Percentiles rank a stretch among this genome's conserved stretches.
phyloP scores from a whole-genome alignment of 2,797 vertebrate species.

The Brachyalestes nurse region DNA sequence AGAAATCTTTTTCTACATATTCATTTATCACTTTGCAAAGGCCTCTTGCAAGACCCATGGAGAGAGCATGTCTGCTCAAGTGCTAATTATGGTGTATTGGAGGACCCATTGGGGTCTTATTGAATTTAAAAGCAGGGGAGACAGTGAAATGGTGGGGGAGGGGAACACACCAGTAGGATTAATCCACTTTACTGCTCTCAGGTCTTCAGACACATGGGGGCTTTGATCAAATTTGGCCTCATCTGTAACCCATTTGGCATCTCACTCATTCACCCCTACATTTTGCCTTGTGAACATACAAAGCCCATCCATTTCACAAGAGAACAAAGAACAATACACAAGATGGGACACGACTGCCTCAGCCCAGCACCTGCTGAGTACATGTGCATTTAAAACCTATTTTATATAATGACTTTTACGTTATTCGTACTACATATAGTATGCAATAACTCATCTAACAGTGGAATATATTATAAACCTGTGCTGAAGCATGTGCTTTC shows the following conservation, averaged over 20 bases:
- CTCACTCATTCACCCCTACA: slow-evolving; percentile 52
- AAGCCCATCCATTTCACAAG: slow-evolving; percentile 33
- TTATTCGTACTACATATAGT: neutral
- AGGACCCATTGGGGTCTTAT: slow-evolving; percentile 77
- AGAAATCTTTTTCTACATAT: slow-evolving; percentile 52
- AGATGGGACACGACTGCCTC: neutral
- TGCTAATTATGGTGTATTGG: slow-evolving; percentile 80
- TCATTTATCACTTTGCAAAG: slow-evolving; percentile 46
- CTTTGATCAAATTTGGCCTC: slow-evolving; percentile 69
- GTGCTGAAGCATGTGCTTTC: neutral
- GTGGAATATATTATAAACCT: too few relatives aligned
- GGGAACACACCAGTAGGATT: slow-evolving; percentile 65
- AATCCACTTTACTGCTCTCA: slow-evolving; percentile 67
- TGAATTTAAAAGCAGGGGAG: slow-evolving; percentile 71
- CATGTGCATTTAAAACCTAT: neutral
- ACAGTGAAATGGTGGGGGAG: slow-evolving; percentile 47
- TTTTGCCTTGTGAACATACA: slow-evolving; percentile 33
- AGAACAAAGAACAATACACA: neutral
- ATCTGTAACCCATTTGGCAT: slow-evolving; percentile 64
- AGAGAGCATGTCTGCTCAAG: slow-evolving; percentile 53
- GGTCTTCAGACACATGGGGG: slow-evolving; percentile 59
- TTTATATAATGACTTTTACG: too few relatives aligned
- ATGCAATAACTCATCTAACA: neutral
- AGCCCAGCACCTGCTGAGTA: neutral
- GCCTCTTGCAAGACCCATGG: slow-evolving; percentile 36